These are phyloP conservation scores for Phyllostomus discolor DNA, from an alignment of 2,113 vertebrate species.

Conservation along the genomic window DNA sequence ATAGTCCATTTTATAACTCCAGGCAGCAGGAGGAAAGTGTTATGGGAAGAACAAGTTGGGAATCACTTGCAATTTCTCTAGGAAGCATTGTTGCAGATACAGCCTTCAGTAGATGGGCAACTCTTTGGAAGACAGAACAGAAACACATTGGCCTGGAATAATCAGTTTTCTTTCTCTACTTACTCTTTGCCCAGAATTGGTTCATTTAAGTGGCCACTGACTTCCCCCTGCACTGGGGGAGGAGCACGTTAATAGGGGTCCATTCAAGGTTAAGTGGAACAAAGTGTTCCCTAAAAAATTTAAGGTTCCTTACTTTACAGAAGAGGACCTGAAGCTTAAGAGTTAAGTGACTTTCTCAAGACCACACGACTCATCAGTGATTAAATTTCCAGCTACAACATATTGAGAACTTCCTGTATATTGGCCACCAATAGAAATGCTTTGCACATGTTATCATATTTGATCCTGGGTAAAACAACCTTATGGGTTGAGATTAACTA, in stretches of 20 bases:
- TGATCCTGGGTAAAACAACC: not conserved
- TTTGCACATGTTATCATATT: not conserved
- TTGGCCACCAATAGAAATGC: not conserved
- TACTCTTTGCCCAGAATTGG: not conserved
- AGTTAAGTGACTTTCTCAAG: not conserved
- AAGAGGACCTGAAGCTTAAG: not conserved
- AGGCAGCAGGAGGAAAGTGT: not conserved
- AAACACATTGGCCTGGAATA: conserved; percentile 7
- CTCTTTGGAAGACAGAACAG: not conserved
- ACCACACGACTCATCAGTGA: not conserved
- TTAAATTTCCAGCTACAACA: not conserved
- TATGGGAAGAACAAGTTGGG: not conserved
- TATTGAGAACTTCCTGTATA: not conserved
- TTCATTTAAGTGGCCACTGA: not conserved
- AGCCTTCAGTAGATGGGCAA: not conserved
- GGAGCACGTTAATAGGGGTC: not conserved
- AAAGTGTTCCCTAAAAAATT: not conserved
- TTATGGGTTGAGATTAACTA: not conserved
- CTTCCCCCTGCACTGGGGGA: not conserved
- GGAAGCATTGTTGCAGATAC: not conserved
- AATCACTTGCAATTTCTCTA: not conserved
- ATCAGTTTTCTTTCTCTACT: conserved; percentile 10
- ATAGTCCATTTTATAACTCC: not conserved
- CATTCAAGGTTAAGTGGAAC: not conserved
- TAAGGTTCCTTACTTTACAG: not conserved